Evolutionary conservation across 2,888 invertebrate genomes (phyloP), one percentile per base, ranked within the genome.

Genomic region (Brachypalpus laphriformis): DNA sequence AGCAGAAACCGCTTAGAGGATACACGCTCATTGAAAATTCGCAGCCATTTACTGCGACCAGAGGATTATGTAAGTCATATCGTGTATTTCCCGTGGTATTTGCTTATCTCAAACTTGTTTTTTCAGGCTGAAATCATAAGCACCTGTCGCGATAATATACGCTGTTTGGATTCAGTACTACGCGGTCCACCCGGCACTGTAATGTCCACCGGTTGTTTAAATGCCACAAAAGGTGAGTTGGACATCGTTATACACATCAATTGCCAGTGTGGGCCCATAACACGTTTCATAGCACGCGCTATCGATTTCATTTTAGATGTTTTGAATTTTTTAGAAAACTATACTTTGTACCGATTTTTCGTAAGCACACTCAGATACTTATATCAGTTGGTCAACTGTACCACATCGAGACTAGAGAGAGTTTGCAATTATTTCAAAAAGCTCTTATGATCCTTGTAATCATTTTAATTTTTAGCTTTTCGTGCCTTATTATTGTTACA

Each of bases 141-240:
- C 83, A 96, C 96, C 80, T 97, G 98, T 93, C 95, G 96, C 89
- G 97, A 97, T 90, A 97, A 98, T 92, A 95, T 97, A 89, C 95
- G 94, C 90, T 95, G 96, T 89, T 93, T 98, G 92, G 95, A 95
- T 90, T 94, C 95, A 66, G 94, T 96, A 70, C 90, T 96, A 88
- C 94, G 94, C 86, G 92, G 93, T 51, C 92, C 93, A 75, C 91
- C 91, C 56, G 89, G 91, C 88, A 93, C 93, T 77, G 91, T 93
- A 77, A 90, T 94, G 86, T 93, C 94, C 80, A 89, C 93, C 51
- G 91, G 93, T 54, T 92, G 94, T 89, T 93, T 93, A 89, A 92
- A 93, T 89, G 94, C 94, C 87, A 93, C 94, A 82, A 93, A 93
- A 93, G 94, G 95, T 95, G 91, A 92, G 92, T 92, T 88, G 87